Conservation (phyloP, 1,140 invertebrate genomes). For the Homarus americanus region DNA sequence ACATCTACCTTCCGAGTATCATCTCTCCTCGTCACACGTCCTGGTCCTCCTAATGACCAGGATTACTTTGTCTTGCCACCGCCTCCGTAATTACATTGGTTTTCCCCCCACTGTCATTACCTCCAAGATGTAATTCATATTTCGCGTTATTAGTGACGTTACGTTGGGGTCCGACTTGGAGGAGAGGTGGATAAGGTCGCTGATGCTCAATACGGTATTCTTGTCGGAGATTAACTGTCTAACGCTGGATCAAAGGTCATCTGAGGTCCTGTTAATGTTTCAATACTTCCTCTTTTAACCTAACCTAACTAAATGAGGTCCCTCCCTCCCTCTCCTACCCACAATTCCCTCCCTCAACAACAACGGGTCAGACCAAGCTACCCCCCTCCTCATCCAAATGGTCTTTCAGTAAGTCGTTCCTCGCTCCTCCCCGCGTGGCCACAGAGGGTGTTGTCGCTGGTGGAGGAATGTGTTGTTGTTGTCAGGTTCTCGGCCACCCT, state of each 20-base stretch:
- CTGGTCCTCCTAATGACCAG: too few relatives aligned
- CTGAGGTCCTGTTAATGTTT: background rate
- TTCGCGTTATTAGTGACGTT: background rate
- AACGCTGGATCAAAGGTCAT: background rate
- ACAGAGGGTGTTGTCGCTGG: background rate
- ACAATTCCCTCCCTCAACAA: background rate
- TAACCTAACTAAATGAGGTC: background rate
- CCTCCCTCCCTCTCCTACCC: background rate
- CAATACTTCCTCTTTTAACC: background rate
- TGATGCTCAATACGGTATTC: background rate
- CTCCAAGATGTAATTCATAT: background rate
- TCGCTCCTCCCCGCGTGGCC: background rate
- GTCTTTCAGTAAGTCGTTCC: background rate
- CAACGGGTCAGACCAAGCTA: too few relatives aligned
- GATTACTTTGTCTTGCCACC: background rate
- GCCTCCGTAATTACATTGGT: background rate
- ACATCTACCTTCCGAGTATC: too few relatives aligned
- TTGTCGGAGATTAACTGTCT: background rate
- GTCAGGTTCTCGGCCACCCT: background rate
- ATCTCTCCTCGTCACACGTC: too few relatives aligned
- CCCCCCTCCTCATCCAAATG: background rate
- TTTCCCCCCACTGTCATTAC: background rate
- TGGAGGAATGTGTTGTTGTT: slow-evolving; percentile 8
- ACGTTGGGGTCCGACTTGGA: background rate
- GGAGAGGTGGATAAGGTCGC: background rate